phyloP scores from a whole-genome alignment of 2,797 vertebrate genomes.

The Spinus pinus region DNA sequence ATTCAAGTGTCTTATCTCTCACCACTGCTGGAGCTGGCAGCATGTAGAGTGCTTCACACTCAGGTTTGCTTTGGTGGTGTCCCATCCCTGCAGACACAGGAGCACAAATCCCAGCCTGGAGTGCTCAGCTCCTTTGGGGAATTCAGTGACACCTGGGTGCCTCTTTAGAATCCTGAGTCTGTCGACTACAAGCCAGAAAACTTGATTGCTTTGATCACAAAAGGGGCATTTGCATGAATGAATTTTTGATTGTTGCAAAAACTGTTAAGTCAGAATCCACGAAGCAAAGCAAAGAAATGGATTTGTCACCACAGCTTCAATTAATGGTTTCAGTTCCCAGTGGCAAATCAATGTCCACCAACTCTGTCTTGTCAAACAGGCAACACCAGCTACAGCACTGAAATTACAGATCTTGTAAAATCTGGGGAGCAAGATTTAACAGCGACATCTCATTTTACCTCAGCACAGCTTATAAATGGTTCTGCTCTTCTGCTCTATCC shows the following conservation, averaged over 20 bases:
- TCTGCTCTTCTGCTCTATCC: constrained; percentile 15
- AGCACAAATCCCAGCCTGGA: not conserved
- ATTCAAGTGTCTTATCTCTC: not conserved
- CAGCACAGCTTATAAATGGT: constrained; percentile 63
- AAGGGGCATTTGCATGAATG: constrained; percentile 49
- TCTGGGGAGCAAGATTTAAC: constrained; percentile 63
- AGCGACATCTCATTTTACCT: constrained; percentile 65
- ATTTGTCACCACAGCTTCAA: constrained; percentile 53
- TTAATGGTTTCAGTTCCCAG: constrained; percentile 63
- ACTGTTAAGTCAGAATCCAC: constrained; percentile 11
- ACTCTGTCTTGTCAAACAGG: constrained; percentile 55
- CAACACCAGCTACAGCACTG: constrained; percentile 29
- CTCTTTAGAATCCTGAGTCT: not conserved
- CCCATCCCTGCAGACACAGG: not conserved
- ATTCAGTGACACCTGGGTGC: accelerated
- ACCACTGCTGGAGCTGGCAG: not conserved
- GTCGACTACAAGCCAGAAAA: not conserved
- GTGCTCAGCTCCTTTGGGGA: not conserved
- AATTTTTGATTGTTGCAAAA: constrained; percentile 17
- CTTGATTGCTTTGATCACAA: constrained; percentile 49
- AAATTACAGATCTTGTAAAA: constrained; percentile 74
- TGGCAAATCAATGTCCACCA: constrained; percentile 65
- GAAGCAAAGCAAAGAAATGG: constrained; percentile 21
- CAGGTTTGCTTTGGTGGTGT: not conserved
- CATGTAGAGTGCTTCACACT: not conserved